These are phyloP conservation scores for Antitype chi DNA, from an alignment of 2,888 invertebrate genomes.

Conservation along the genomic window DNA sequence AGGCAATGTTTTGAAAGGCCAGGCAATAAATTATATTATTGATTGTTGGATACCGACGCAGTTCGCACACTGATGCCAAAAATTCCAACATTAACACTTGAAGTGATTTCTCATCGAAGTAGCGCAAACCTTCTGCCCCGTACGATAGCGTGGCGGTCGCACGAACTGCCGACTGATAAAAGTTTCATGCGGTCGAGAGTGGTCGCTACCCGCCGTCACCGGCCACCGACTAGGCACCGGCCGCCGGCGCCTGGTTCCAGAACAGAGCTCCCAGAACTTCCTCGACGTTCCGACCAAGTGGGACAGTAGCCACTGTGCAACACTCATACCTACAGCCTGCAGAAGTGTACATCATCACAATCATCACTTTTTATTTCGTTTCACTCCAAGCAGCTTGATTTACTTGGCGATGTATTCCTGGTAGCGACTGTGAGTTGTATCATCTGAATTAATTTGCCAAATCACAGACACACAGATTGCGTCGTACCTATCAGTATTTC, in stretches of 20 bases:
- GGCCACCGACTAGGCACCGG: too few relatives aligned
- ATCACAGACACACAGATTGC: background rate
- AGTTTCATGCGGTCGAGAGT: constrained; percentile 28
- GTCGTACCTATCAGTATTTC: background rate
- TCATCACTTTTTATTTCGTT: background rate
- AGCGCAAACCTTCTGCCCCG: background rate
- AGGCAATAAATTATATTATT: too few relatives aligned
- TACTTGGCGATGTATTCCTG: background rate
- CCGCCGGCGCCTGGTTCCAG: background rate
- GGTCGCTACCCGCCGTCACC: background rate
- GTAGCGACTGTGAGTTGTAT: background rate
- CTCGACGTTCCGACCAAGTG: background rate
- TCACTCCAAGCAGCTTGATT: background rate
- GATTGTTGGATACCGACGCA: too few relatives aligned
- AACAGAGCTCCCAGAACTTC: background rate
- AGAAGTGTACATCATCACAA: too few relatives aligned
- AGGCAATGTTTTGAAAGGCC: background rate
- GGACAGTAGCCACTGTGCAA: background rate
- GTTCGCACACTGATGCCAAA: too few relatives aligned
- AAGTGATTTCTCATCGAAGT: background rate
- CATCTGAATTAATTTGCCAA: background rate
- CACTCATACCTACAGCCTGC: background rate
- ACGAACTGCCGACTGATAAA: constrained; percentile 29
- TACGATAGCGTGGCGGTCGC: background rate
- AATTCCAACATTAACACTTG: too few relatives aligned